phyloP scores from a whole-genome alignment of 2,888 invertebrate genomes.

The Didymodactylos carnosus region DNA sequence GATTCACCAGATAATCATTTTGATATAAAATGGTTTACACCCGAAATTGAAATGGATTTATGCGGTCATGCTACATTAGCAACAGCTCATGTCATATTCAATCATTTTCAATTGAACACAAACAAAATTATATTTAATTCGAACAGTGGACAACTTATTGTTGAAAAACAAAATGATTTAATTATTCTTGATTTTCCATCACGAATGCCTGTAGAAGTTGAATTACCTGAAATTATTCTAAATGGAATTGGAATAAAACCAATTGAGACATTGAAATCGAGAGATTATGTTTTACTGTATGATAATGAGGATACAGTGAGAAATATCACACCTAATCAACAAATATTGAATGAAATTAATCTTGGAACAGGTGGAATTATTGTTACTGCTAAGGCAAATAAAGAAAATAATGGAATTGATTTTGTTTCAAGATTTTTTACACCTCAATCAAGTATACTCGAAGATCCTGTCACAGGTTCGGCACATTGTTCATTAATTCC shows the following conservation, averaged over 20 bases:
- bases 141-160: not conserved
- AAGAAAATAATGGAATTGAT: slow-evolving; percentile 19
- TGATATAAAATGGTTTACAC: slow-evolving; percentile 41
- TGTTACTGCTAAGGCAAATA: not conserved
- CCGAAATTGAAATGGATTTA: slow-evolving; percentile 37
- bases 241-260: not conserved
- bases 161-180: not conserved
- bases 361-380: not conserved
- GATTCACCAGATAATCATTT: slow-evolving; percentile 25
- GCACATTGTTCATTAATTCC: slow-evolving; percentile 36
- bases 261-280: not conserved
- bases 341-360: not conserved
- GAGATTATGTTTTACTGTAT: not conserved
- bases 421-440: slow-evolving; percentile 38
- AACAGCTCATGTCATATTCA: slow-evolving; percentile 36
- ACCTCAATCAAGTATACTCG: slow-evolving; percentile 37
- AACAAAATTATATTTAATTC: not conserved
- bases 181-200: not conserved
- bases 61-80: slow-evolving; percentile 43
- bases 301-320: not conserved
- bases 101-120: slow-evolving; percentile 11
- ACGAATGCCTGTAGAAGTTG: not conserved
- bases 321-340: not conserved
- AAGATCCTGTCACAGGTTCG: slow-evolving; percentile 35
- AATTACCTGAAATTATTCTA: not conserved